Percentiles rank a stretch among this genome's conserved stretches.
Conservation (phyloP, 2,797 vertebrate genomes). For the Anguilla marmorata region DNA sequence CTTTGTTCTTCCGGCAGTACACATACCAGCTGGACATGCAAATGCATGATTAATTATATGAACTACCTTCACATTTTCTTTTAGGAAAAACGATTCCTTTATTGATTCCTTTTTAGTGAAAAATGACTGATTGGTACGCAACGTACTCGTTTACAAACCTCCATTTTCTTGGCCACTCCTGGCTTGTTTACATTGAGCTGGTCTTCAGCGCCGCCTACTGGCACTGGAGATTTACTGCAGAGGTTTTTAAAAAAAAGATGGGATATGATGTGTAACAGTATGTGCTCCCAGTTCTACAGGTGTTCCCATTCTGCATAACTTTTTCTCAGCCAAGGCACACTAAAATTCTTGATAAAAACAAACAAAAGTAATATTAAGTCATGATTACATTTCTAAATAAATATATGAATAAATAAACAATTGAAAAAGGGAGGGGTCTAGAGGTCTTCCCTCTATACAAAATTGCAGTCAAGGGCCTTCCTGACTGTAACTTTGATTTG, state of each 20-base stretch:
- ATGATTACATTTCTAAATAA: not conserved
- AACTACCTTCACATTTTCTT: not conserved
- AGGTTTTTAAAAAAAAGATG: not conserved
- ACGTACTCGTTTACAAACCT: constrained; percentile 52
- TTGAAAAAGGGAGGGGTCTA: not conserved
- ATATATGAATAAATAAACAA: not conserved
- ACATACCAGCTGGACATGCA: not conserved
- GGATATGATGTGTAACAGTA: not conserved
- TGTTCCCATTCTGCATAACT: not conserved
- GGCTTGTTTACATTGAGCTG: constrained; percentile 36
- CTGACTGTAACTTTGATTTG: not conserved
- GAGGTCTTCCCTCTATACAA: not conserved
- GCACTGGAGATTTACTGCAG: constrained; percentile 71
- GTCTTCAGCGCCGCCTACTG: constrained; percentile 60
- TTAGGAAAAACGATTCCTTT: not conserved
- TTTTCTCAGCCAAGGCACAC: not conserved
- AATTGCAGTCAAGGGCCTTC: not conserved
- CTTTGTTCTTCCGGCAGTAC: not conserved
- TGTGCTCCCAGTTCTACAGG: not conserved
- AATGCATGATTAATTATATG: not conserved
- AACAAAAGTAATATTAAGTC: not conserved
- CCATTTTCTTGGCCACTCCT: constrained; percentile 42
- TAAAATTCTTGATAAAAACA: not conserved
- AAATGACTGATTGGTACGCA: not conserved
- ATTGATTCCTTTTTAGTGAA: not conserved